Base-by-base conservation (phyloP, 1,140 invertebrate genomes). In the Drosophila triauraria region DNA sequence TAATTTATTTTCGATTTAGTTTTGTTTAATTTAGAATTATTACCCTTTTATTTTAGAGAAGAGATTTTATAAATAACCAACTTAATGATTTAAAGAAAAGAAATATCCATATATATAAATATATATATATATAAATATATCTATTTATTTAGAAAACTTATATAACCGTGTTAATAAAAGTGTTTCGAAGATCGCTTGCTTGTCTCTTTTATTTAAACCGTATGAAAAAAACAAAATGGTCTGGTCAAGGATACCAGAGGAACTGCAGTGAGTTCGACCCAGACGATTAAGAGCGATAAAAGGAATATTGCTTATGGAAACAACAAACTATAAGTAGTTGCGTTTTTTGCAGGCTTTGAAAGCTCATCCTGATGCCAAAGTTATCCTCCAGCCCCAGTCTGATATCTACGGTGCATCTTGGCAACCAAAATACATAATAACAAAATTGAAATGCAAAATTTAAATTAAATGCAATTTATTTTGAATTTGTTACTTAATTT, bases 91-190 rank as follows among this genome's bases (percentile, higher is more conserved):
- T 20, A 20, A 35, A 35, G 20, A n/a, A 51, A 32, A n/a, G 2
- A 53, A 53, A 53, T 53, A 53, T n/a, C 32, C 50, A 51, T 50
- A 50, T 32, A 51, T 53, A 51, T 51, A 30, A 32, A 30, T 12
- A 35, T 13, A 13, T 3, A 53, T 12, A 32, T 35, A 51, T 32
- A 53, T 51, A 32, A 32, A 51, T 53, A 13, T 53, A 53, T 54
- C 13, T 54, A 54, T 54, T 54, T 54, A 54, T 54, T 54, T 54
- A 54, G 51, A 54, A 53, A 54, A 54, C 51, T 54, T 54, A 54
- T 54, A 54, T 54, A 54, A 54, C 51, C 51, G 51, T 54, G 51
- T 54, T 54, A 54, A 54, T 54, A 54, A 54, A 54, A 54, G 51
- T 54, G 51, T 54, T 54, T 54, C 51, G 51, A 54, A 54, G 51